Conservation (phyloP, 2,888 invertebrate species). For the Amphipoea lucens region DNA sequence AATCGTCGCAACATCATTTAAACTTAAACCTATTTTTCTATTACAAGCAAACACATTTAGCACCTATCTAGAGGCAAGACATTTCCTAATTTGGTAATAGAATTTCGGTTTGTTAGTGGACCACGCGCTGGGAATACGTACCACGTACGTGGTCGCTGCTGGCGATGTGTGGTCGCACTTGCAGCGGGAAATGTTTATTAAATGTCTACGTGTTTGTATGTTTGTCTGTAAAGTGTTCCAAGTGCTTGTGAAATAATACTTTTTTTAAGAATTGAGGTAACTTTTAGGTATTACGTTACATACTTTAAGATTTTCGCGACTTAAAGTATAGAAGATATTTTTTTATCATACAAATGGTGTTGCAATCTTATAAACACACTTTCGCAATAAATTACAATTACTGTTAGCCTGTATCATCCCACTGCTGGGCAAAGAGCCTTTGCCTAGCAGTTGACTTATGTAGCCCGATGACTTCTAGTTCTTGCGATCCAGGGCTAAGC, state of each 20-base stretch:
- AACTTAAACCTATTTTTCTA: conserved; percentile 53
- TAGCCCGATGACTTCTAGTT: neutral
- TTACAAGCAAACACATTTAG: conserved; percentile 56
- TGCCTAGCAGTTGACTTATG: neutral
- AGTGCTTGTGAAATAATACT: neutral
- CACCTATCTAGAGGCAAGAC: conserved; percentile 75
- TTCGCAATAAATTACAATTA: neutral
- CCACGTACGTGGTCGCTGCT: conserved; percentile 78
- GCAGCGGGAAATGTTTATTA: conserved; percentile 62
- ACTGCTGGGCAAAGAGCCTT: neutral
- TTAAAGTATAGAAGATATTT: too few species aligned
- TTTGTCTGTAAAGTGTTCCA: neutral
- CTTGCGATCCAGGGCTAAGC: neutral
- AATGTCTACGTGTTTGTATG: conserved; percentile 15
- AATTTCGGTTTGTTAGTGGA: conserved; percentile 87
- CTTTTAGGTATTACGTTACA: neutral
- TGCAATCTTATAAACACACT: neutral
- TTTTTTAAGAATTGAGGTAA: neutral
- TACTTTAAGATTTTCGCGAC: neutral
- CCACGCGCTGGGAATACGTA: conserved; percentile 84
- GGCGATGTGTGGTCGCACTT: conserved; percentile 61
- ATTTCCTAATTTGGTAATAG: conserved; percentile 86
- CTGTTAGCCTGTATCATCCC: neutral
- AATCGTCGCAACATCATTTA: conserved; percentile 1
- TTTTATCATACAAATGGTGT: too few species aligned